Base-by-base conservation (phyloP, 1,140 invertebrate species). In the Trichonephila inaurata region DNA sequence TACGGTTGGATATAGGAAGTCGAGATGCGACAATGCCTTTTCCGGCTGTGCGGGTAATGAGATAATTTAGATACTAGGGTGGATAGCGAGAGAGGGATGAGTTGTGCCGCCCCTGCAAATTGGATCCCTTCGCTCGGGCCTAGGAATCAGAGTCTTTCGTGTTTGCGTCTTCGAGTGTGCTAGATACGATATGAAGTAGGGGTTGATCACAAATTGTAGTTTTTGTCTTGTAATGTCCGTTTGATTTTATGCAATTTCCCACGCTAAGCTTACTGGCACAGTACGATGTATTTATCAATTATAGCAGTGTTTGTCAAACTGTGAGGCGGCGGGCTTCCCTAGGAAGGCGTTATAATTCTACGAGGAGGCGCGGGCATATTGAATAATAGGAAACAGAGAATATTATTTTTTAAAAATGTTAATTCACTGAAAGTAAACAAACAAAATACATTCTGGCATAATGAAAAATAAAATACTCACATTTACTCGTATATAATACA, bases 31-130 rank as follows among this genome's bases (percentile, higher is more conserved):
- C 16, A 33, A 77, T 28, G 16, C 72, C 24, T 12, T 24, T 10
- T 66, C 64, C 64, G 21, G 21, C 69, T 6, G 24, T 40, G 72
- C 72, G 28, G 72, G 72, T 77, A 77, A 77, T 77, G 72, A 77
- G 72, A 77, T 77, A 40, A 77, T 77, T 77, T 77, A 77, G 72
- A 77, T 77, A 77, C 28, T 8, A 14, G 72, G 28, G 72, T 28
- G 72, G 28, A 77, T 40, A 33, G 72, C 0, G 72, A 51, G 51
- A 51, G 51, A 51, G 51, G 51, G 18, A 21, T 18, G 62, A 18
- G 28, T 18, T 77, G n/a, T n/a, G 14, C 72, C 72, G 72, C 72
- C 72, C 28, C 28, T 40, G 72, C 72, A 77, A 77, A 33, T 77
- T 28, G 69, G 69, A 77, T 40, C 14, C 28, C 69, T 77, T 77